Conservation (phyloP, 2,797 vertebrate species). For the Hipposideros larvatus region DNA sequence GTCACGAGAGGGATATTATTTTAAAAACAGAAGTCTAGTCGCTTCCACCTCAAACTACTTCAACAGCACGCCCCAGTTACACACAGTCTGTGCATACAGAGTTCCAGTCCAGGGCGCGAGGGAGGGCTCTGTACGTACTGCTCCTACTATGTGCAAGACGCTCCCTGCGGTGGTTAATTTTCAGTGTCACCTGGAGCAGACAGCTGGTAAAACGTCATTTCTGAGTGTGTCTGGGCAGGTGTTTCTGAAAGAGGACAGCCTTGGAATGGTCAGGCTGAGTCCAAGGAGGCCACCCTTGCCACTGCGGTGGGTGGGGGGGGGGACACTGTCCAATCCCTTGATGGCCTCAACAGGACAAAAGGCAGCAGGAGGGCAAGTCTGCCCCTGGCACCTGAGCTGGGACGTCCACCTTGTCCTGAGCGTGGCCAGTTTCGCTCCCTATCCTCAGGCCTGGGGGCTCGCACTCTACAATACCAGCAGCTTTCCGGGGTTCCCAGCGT, state of each 20-base stretch:
- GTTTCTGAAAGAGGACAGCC: neutral
- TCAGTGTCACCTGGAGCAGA: neutral
- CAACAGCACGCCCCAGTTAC: neutral
- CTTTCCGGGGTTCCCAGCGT: neutral
- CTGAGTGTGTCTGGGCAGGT: too few species aligned
- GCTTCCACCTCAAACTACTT: neutral
- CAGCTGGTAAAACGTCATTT: neutral
- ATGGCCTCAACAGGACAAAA: neutral
- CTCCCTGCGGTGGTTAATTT: neutral
- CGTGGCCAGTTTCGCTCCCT: neutral
- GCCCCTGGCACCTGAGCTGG: neutral
- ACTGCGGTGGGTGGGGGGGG: neutral
- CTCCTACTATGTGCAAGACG: too few species aligned
- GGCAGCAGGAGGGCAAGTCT: neutral
- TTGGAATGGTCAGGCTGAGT: neutral
- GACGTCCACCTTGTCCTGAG: neutral
- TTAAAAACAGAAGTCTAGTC: neutral
- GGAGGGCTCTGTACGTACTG: too few species aligned
- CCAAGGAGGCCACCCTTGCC: neutral
- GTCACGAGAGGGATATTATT: neutral
- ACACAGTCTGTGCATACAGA: too few species aligned
- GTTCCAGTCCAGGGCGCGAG: too few species aligned
- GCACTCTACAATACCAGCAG: neutral
- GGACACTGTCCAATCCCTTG: neutral
- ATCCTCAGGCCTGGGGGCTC: neutral